Percentiles rank a stretch among this genome's conserved stretches.
Conservation (phyloP, 2,888 invertebrate genomes). For the Drosophila nigritarsus region DNA sequence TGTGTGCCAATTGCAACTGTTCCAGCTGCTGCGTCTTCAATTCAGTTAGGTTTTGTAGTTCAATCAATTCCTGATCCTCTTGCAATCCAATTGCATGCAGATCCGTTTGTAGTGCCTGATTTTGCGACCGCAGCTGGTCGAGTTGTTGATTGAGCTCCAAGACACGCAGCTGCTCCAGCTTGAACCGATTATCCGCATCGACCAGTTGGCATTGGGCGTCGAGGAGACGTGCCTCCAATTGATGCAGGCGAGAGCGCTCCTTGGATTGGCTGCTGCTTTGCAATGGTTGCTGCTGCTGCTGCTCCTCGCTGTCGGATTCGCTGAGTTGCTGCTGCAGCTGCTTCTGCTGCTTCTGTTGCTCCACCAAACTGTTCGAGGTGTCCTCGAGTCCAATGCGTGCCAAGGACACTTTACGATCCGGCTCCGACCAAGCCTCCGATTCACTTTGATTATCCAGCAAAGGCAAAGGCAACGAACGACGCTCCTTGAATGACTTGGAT, state of each 20-base stretch:
- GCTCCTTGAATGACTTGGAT: constrained; percentile 76
- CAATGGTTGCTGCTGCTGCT: constrained; percentile 23
- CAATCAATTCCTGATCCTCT: constrained; percentile 53
- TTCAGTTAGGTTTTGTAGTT: constrained; percentile 48
- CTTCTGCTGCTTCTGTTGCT: constrained; percentile 40
- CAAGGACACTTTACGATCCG: constrained; percentile 92
- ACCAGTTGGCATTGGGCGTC: constrained; percentile 83
- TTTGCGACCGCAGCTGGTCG: constrained; percentile 72
- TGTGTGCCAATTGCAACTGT: constrained; percentile 83
- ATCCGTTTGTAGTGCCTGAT: constrained; percentile 78
- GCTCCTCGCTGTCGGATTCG: constrained; percentile 83
- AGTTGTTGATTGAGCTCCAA: constrained; percentile 76
- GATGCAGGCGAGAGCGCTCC: constrained; percentile 80
- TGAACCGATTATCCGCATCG: constrained; percentile 83
- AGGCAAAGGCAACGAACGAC: constrained; percentile 80
- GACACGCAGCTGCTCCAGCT: constrained; percentile 81
- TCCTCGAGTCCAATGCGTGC: constrained; percentile 91
- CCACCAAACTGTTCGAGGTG: constrained; percentile 66
- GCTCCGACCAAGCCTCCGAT: constrained; percentile 95
- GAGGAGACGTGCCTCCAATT: constrained; percentile 85
- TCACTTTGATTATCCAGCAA: constrained; percentile 86
- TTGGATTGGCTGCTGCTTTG: constrained; percentile 12
- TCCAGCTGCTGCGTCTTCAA: constrained; percentile 74
- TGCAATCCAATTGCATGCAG: constrained; percentile 69
- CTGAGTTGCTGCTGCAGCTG: constrained; percentile 50